Percentiles rank a stretch among this genome's conserved stretches.
These are phyloP conservation scores for Tetranychus cinnabarinus DNA, from an alignment of 1,140 invertebrate species.

Conservation along the genomic window DNA sequence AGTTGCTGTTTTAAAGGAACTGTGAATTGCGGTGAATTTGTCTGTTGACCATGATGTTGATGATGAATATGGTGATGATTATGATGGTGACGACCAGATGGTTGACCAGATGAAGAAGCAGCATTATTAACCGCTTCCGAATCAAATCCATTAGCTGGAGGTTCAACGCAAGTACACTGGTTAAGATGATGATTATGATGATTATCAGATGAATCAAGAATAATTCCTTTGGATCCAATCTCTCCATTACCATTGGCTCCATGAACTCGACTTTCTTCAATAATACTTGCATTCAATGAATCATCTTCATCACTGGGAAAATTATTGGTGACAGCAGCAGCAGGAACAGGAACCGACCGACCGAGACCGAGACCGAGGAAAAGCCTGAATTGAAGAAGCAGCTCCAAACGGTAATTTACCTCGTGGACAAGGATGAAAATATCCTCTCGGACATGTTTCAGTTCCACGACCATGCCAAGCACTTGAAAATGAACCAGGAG, in stretches of 20 bases:
- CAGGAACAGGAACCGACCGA: too few relatives aligned
- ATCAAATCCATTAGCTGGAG: neutral
- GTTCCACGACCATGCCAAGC: neutral
- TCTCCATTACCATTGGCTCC: neutral
- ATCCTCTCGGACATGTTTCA: conserved; percentile 6
- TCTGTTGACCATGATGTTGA: neutral
- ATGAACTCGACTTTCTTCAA: neutral
- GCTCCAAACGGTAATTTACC: conserved; percentile 15
- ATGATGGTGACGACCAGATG: neutral
- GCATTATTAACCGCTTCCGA: too few relatives aligned
- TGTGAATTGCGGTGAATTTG: neutral
- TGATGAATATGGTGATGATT: neutral
- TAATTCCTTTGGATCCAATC: neutral
- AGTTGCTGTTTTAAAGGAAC: too few relatives aligned
- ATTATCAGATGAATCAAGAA: neutral
- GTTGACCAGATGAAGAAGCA: neutral
- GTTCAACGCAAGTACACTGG: conserved; percentile 1
- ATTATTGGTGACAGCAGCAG: neutral
- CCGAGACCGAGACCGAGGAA: conserved; percentile 2
- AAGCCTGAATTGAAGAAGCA: conserved; percentile 11
- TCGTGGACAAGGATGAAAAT: conserved; percentile 8
- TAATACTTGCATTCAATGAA: neutral
- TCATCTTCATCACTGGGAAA: conserved; percentile 1
- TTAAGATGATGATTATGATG: neutral
- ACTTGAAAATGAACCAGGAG: neutral